These are phyloP conservation scores for Cosmia trapezina DNA, from an alignment of 2,888 invertebrate species.

Conservation along the genomic window DNA sequence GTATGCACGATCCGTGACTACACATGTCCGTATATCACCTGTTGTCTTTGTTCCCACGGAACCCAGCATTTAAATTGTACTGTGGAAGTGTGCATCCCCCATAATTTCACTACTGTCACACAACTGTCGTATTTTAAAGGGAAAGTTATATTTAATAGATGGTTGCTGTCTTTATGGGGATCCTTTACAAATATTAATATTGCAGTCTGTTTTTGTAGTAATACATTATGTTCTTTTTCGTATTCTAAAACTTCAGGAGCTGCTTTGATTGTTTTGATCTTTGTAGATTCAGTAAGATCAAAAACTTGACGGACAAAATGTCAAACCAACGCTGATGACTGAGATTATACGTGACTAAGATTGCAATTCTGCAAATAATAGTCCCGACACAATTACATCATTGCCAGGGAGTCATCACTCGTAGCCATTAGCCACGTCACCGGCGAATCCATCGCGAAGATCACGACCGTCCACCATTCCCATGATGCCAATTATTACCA, in stretches of 20 bases:
- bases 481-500: conserved; percentile 79
- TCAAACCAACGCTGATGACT: conserved; percentile 15
- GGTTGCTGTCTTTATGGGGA: conserved; percentile 22
- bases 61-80: conserved; percentile 61
- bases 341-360: conserved; percentile 32
- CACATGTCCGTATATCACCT: conserved; percentile 86
- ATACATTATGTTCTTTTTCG: conserved; percentile 1
- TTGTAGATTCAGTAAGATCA: not conserved
- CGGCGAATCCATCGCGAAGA: conserved; percentile 69
- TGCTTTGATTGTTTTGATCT: not conserved
- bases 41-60: conserved; percentile 84
- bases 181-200: conserved; percentile 45
- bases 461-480: conserved; percentile 79
- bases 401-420: conserved; percentile 54
- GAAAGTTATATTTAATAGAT: conserved; percentile 55
- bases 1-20: conserved; percentile 79
- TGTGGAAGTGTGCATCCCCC: conserved; percentile 56
- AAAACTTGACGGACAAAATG: conserved; percentile 9
- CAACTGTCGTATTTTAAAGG: conserved; percentile 59
- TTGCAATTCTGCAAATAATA: conserved; percentile 48
- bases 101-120: conserved; percentile 54
- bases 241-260: not conserved
- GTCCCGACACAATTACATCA: conserved; percentile 53
- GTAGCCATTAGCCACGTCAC: conserved; percentile 65
- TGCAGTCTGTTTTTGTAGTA: conserved; percentile 26